Conservation (phyloP, 1,140 invertebrate species). For the Bombus ignitus region DNA sequence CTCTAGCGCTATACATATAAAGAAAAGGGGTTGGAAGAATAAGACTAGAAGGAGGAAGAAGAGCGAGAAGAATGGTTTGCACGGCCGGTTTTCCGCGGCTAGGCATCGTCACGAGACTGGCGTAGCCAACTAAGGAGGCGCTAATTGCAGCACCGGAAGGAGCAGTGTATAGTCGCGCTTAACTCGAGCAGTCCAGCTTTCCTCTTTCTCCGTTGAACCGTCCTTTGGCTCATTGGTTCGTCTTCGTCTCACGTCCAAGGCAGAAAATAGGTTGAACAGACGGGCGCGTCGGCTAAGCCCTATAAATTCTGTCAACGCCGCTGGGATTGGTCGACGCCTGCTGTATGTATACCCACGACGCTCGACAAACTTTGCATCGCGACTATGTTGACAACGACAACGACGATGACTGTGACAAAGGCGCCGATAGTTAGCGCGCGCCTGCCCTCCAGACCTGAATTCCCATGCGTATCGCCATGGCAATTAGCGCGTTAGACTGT, state of each 20-base stretch:
- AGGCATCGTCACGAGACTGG: constrained; percentile 18
- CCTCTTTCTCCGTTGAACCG: not conserved
- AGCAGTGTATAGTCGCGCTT: constrained; percentile 52
- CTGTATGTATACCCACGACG: constrained; percentile 53
- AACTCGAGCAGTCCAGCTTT: constrained; percentile 46
- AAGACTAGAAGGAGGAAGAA: constrained; percentile 4
- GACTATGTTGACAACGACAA: constrained; percentile 4
- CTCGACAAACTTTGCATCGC: constrained; percentile 56
- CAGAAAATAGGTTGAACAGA: constrained; percentile 62
- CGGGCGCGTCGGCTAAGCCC: constrained; percentile 39
- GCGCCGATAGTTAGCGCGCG: constrained; percentile 6
- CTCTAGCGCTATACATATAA: not conserved
- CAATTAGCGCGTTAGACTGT: constrained; percentile 55
- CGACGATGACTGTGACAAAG: constrained; percentile 10
- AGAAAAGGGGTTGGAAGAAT: not conserved
- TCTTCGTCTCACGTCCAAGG: constrained; percentile 27
- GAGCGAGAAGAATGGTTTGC: constrained; percentile 28
- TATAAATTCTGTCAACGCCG: constrained; percentile 64
- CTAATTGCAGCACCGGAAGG: constrained; percentile 63
- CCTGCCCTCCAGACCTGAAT: constrained; percentile 41
- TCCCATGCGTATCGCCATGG: constrained; percentile 53
- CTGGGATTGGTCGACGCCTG: constrained; percentile 40
- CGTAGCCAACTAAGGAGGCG: constrained; percentile 59
- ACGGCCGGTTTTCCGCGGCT: constrained; percentile 16
- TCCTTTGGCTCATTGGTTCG: not conserved